These are phyloP conservation scores for Alosa alosa DNA, from an alignment of 2,113 vertebrate species.

Conservation along the genomic window DNA sequence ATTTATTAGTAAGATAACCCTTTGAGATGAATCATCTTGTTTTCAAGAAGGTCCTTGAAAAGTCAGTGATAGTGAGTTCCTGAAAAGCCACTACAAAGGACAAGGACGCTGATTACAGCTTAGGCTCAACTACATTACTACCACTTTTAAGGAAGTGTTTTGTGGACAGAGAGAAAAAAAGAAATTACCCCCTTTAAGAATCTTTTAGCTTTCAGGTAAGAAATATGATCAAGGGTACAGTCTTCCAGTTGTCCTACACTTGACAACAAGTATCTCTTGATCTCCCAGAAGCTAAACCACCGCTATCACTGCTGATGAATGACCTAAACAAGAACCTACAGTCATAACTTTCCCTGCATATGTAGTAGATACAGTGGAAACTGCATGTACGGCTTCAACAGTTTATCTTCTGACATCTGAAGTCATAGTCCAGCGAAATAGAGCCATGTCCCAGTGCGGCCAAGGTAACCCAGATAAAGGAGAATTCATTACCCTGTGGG, in stretches of 20 bases:
- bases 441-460: neutral
- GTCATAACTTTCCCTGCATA: neutral
- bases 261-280: neutral
- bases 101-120: neutral
- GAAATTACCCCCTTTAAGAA: neutral
- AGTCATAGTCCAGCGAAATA: neutral
- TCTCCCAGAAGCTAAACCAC: neutral
- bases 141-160: neutral
- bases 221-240: neutral
- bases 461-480: conserved; percentile 31
- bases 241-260: neutral
- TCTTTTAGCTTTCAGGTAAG: neutral
- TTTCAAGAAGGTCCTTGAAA: no score
- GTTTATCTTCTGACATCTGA: neutral
- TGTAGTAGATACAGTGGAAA: neutral
- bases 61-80: no score
- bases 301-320: neutral
- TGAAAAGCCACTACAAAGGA: neutral
- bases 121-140: neutral
- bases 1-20: no score
- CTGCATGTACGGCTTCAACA: neutral
- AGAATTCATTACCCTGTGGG: neutral
- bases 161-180: neutral
- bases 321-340: neutral
- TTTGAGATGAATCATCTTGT: no score